A percentile compares a stretch with the other conserved stretches of the same genome.
Evolutionary conservation across 2,113 vertebrate species (phyloP).

Genomic region (Cnemophilus loriae): DNA sequence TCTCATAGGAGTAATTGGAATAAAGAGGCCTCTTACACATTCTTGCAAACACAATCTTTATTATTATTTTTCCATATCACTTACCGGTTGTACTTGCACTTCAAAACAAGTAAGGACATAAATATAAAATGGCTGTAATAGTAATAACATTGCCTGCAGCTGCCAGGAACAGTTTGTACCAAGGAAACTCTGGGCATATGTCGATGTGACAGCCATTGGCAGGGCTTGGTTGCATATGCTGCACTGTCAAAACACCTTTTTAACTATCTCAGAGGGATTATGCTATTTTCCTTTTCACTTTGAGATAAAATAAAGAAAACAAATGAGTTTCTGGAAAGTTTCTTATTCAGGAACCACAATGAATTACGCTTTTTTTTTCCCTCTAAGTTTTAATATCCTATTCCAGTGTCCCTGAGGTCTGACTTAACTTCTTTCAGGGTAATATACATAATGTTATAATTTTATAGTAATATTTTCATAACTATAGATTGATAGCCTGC

Average conservation of each 20-base stretch:
- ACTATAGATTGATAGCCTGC: neutral
- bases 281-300: neutral
- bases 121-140: neutral
- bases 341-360: neutral
- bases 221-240: neutral
- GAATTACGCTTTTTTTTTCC: neutral
- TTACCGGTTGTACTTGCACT: neutral
- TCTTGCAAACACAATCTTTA: neutral
- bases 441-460: neutral
- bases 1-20: neutral
- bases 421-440: neutral
- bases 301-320: neutral
- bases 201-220: slow-evolving; percentile 5
- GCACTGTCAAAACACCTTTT: slow-evolving; percentile 18
- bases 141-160: neutral
- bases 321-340: neutral
- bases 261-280: neutral
- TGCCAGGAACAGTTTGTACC: slow-evolving; percentile 23
- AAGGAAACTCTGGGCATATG: neutral
- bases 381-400: neutral
- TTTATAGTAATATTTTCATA: neutral
- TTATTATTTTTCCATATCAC: neutral
- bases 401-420: neutral
- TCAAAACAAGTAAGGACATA: neutral
- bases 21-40: neutral